phyloP scores from a whole-genome alignment of 1,140 invertebrate genomes.

The Lepidurus apus region DNA sequence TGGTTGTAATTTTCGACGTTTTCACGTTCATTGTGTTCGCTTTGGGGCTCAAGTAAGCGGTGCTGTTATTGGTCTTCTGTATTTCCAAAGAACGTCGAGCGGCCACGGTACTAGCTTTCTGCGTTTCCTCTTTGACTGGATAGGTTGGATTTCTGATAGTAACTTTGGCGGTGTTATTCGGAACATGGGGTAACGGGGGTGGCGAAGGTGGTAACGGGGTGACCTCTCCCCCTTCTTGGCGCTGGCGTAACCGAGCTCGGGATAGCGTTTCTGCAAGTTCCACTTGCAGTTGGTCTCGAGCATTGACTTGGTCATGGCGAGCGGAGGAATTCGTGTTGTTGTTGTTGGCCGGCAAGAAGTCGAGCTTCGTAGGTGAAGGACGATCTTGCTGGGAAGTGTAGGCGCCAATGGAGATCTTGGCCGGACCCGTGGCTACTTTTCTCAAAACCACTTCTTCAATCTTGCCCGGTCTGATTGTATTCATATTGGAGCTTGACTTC shows the following conservation, averaged over 20 bases:
- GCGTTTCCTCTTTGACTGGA: background rate
- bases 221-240: background rate
- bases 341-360: constrained; percentile 35
- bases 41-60: background rate
- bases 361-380: constrained; percentile 37
- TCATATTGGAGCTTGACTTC: background rate
- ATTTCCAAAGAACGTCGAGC: background rate
- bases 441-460: background rate
- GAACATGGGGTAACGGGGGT: background rate
- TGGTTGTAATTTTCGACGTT: background rate
- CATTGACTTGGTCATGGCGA: background rate
- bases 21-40: constrained; percentile 15
- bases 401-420: constrained; percentile 59
- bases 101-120: background rate
- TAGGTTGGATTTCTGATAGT: background rate
- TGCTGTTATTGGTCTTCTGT: background rate
- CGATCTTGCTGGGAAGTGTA: constrained; percentile 53
- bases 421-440: constrained; percentile 33
- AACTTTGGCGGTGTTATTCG: background rate
- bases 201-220: background rate
- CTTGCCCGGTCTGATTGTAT: background rate
- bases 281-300: constrained; percentile 55
- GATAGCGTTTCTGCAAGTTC: constrained; percentile 65
- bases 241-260: constrained; percentile 58
- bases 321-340: background rate